Conservation (phyloP, 2,888 invertebrate species). For the Ischnura elegans region DNA sequence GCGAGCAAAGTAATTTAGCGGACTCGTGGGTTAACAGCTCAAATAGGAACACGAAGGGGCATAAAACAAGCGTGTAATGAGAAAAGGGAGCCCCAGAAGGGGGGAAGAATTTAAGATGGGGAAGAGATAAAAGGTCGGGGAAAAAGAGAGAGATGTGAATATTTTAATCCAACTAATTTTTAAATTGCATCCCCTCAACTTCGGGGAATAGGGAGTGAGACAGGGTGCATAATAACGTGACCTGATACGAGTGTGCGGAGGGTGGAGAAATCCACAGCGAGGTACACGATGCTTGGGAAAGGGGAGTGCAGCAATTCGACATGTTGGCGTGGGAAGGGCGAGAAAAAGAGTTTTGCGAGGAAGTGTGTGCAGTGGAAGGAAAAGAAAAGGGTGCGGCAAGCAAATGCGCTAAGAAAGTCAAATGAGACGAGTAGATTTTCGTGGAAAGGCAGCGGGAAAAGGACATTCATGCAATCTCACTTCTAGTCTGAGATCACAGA, state of each 20-base stretch:
- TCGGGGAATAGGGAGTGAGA: not conserved
- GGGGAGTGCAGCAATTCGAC: not conserved
- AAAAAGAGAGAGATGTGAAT: not conserved
- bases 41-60: not conserved
- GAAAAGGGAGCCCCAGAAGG: conserved; percentile 24
- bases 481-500: not conserved
- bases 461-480: conserved; percentile 6
- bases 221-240: not conserved
- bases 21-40: conserved; percentile 13
- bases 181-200: conserved; percentile 8
- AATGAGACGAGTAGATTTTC: conserved; percentile 22
- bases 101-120: not conserved
- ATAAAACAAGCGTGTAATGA: conserved; percentile 17
- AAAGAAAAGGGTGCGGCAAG: not conserved
- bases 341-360: not conserved
- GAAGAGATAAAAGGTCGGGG: not conserved
- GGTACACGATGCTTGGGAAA: not conserved
- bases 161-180: conserved; percentile 33
- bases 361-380: not conserved
- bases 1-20: not conserved
- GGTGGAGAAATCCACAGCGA: not conserved
- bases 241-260: not conserved
- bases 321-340: not conserved
- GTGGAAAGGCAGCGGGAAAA: conserved; percentile 5
- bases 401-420: conserved; percentile 21